Evolutionary conservation across 2,888 invertebrate species (phyloP).

Genomic region (Caenorhabditis imperialis): DNA sequence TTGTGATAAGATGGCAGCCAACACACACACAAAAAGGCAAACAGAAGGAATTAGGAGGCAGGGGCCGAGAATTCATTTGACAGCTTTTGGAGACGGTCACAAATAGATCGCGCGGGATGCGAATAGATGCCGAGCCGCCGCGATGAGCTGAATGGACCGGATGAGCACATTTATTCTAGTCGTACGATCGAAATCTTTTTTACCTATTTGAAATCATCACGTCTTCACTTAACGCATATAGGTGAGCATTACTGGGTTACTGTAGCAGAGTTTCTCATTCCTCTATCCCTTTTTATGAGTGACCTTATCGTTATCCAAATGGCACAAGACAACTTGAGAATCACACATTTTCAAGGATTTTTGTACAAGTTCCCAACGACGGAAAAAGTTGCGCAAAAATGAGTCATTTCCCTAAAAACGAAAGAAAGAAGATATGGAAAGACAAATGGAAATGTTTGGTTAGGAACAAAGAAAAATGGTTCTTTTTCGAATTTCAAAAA

Average conservation of each 20-base stretch:
- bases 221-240: too few species aligned
- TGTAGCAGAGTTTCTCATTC: too few species aligned
- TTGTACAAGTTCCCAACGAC: neutral
- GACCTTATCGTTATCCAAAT: too few species aligned
- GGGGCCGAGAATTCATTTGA: conserved; percentile 17
- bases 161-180: conserved; percentile 6
- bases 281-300: too few species aligned
- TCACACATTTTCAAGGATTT: neutral
- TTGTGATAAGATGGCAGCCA: neutral
- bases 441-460: too few species aligned
- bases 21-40: conserved; percentile 15
- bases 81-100: conserved; percentile 53
- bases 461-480: neutral
- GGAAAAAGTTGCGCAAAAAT: too few species aligned
- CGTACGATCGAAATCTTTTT: too few species aligned
- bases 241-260: too few species aligned
- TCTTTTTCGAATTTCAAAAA: neutral
- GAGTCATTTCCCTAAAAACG: neutral
- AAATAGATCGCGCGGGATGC: conserved; percentile 24
- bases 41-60: neutral
- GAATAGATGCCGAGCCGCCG: neutral
- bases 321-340: neutral
- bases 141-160: conserved; percentile 50
- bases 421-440: conserved; percentile 2
- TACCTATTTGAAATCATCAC: too few species aligned